A percentile compares a stretch with the other conserved stretches of the same genome.
These are phyloP conservation scores for Thaleichthys pacificus DNA, from an alignment of 2,797 vertebrate species.

Conservation along the genomic window DNA sequence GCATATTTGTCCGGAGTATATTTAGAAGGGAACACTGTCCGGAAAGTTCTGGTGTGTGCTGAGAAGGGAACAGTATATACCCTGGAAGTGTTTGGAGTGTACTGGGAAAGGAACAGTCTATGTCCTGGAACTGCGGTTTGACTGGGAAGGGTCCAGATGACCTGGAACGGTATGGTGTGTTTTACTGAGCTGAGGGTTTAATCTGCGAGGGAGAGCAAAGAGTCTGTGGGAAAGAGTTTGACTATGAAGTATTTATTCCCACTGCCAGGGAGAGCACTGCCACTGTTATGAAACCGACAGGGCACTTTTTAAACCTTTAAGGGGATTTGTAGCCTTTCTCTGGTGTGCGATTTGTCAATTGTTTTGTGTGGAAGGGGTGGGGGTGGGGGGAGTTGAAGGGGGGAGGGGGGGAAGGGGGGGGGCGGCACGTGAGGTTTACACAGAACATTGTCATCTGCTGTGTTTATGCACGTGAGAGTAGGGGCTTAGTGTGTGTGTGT, in stretches of 20 bases:
- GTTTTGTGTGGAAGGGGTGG: conserved; percentile 25
- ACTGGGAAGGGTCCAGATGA: too few relatives aligned
- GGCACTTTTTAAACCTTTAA: conserved; percentile 72
- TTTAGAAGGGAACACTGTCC: too few relatives aligned
- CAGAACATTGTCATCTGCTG: conserved; percentile 51
- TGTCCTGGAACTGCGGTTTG: too few relatives aligned
- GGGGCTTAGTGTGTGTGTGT: background rate
- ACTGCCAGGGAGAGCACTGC: background rate
- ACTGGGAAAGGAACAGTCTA: background rate
- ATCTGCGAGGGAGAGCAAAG: background rate
- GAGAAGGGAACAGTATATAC: background rate
- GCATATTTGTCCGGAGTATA: too few relatives aligned
- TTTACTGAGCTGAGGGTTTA: background rate
- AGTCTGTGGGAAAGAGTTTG: background rate
- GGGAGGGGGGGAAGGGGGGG: conserved; percentile 10
- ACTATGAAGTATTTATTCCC: conserved; percentile 3
- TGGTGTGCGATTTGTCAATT: conserved; percentile 36
- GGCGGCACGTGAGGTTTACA: conserved; percentile 51
- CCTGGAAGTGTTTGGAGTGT: too few relatives aligned
- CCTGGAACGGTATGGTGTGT: too few relatives aligned
- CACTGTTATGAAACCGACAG: conserved; percentile 64
- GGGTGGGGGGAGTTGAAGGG: conserved; percentile 28
- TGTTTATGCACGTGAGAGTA: conserved; percentile 55
- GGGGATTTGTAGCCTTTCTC: conserved; percentile 65
- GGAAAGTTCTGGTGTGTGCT: background rate